phyloP scores from a whole-genome alignment of 2,113 vertebrate genomes.

The Rhinolophus sinicus region DNA sequence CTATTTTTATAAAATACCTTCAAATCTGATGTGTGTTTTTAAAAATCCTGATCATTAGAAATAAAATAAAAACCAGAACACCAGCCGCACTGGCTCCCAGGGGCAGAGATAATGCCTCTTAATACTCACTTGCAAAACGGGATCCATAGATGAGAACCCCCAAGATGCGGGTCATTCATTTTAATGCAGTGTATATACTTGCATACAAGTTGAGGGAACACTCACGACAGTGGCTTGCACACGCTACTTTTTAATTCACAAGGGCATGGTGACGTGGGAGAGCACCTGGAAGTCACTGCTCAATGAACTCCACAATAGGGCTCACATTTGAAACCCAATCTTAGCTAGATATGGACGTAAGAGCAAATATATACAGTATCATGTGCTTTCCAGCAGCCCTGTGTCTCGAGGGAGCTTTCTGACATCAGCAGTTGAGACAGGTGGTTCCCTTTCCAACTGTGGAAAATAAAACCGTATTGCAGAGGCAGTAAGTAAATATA shows the following conservation, averaged over 20 bases:
- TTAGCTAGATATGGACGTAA: constrained; percentile 82
- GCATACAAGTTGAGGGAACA: constrained; percentile 72
- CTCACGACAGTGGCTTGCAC: constrained; percentile 77
- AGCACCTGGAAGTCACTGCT: constrained; percentile 78
- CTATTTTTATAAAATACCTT: neutral
- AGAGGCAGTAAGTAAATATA: constrained; percentile 83
- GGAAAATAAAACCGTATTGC: constrained; percentile 74
- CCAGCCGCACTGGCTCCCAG: neutral
- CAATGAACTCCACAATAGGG: constrained; percentile 74
- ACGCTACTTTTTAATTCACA: constrained; percentile 84
- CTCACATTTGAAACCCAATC: constrained; percentile 79
- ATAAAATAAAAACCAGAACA: constrained; percentile 10
- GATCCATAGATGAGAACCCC: constrained; percentile 62
- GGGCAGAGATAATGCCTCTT: neutral
- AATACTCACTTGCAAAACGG: constrained; percentile 66
- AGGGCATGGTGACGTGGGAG: constrained; percentile 82
- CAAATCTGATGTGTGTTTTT: neutral
- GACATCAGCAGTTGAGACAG: constrained; percentile 86
- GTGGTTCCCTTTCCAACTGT: constrained; percentile 85
- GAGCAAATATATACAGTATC: constrained; percentile 87
- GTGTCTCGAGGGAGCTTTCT: constrained; percentile 85
- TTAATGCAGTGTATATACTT: constrained; percentile 80
- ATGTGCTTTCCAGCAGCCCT: constrained; percentile 83
- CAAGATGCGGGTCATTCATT: constrained; percentile 76
- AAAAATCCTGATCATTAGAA: neutral